Evolutionary conservation across 2,113 vertebrate genomes (phyloP).

Genomic region (Neogobius melanostomus): DNA sequence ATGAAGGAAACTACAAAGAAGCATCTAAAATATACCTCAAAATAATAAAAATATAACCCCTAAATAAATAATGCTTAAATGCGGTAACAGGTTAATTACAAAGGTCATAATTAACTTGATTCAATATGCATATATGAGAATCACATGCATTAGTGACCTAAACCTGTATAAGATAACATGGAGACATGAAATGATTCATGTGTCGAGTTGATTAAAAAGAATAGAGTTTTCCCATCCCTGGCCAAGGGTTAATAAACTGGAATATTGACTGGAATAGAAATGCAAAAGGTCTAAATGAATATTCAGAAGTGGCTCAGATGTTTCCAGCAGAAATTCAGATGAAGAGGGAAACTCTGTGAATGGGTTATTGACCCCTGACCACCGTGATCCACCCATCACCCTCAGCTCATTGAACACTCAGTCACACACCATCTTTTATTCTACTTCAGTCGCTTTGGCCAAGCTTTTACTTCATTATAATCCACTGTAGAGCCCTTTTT

Average conservation of each 20-base stretch:
- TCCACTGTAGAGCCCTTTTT: background rate
- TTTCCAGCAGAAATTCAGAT: conserved; percentile 16
- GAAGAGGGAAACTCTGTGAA: conserved; percentile 4
- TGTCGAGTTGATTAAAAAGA: background rate
- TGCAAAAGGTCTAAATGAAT: background rate
- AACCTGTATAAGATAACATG: no score
- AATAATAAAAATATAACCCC: no score
- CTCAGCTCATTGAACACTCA: conserved; percentile 23
- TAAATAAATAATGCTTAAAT: no score
- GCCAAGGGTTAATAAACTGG: background rate
- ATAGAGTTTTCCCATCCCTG: background rate
- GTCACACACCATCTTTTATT: conserved; percentile 1
- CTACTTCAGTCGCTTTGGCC: background rate
- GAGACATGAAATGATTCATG: background rate
- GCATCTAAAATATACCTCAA: no score
- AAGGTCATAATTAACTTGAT: no score
- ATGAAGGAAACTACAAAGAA: no score
- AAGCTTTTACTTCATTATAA: background rate
- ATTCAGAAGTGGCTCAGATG: conserved; percentile 10
- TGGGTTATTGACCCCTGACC: conserved; percentile 32
- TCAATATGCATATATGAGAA: no score
- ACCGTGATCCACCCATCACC: conserved; percentile 14
- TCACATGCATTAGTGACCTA: no score
- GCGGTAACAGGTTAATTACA: no score
- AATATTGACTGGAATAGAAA: background rate